Evolutionary conservation across 2,797 vertebrate genomes (phyloP).

Genomic region (Myripristis jacobus): DNA sequence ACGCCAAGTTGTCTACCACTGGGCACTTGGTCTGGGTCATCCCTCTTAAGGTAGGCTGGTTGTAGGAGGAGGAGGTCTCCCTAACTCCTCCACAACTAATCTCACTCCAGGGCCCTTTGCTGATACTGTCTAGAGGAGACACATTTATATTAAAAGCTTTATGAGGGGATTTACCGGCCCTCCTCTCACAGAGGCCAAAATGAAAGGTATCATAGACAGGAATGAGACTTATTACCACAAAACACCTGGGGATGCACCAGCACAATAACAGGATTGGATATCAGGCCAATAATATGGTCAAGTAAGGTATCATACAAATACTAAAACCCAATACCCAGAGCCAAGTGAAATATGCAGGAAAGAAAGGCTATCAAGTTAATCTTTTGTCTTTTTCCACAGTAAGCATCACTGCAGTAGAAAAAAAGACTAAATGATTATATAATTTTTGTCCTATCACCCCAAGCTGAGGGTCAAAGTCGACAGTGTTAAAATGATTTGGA

Average conservation of each 20-base stretch:
- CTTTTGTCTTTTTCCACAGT: background rate
- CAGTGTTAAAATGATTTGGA: no score
- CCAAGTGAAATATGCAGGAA: background rate
- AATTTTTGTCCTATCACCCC: background rate
- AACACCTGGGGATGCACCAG: conserved; percentile 26
- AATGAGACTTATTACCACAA: conserved; percentile 44
- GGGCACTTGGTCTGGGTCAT: conserved; percentile 75
- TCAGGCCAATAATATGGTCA: background rate
- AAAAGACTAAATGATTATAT: background rate
- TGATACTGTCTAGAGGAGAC: conserved; percentile 61
- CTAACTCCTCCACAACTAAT: conserved; percentile 78
- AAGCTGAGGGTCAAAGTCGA: background rate
- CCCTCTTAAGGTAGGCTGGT: conserved; percentile 70
- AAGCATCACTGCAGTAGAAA: conserved; percentile 4
- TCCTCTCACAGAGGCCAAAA: conserved; percentile 50
- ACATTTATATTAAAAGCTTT: conserved; percentile 66
- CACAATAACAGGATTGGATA: conserved; percentile 6
- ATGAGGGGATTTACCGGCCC: conserved; percentile 64
- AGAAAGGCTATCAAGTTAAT: background rate
- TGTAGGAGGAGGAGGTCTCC: conserved; percentile 62
- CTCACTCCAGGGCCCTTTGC: conserved; percentile 66
- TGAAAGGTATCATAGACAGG: conserved; percentile 42
- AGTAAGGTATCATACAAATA: conserved; percentile 10
- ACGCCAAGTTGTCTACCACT: conserved; percentile 75
- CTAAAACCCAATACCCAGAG: background rate